Evolutionary conservation across 2,113 vertebrate species (phyloP), one percentile per base, ranked within the genome.

Genomic region (Gymnocephalus cernua): DNA sequence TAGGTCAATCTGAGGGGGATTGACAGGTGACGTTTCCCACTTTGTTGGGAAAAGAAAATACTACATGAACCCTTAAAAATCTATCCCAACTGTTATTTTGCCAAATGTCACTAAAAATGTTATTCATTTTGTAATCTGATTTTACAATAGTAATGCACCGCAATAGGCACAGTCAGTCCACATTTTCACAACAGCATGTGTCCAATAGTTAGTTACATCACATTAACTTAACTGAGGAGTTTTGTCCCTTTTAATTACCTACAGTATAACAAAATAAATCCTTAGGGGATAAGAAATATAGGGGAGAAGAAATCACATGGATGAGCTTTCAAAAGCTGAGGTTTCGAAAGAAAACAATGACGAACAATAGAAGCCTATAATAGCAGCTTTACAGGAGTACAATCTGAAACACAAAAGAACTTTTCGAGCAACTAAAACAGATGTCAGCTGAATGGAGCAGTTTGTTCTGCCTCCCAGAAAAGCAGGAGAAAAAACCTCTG

Each of bases 401-500:
- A 27, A 21, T 50, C 27, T 77, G 32, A 53, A 74, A 77, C 74
- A 84, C 77, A 84, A 87, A 80, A 72, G 68, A 78, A 29, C 41
- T 18, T 61, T 67, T 77, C 25, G 0, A 44, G 44, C 35, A 38
- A 65, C 41, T 48, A 44, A 78, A 78, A 54, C 77, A 78, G 67
- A 77, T 80, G 77, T 77, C 50, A 51, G 64, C 32, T 45, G 45
- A 78, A 87, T n/a, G 25, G 38, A 81, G 63, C 35, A 18, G 32
- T 38, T 78, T 47, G 32, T 48, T 74, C 15, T 73, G 44, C 29
- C 50, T 21, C 27, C n/a, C 11, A 21, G 35, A 38, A 13, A 41
- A 51, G 6, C 18, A 32, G 7, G 25, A 76, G 13, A 21, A 64
- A 61, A 58, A 56, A 29, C 11, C 51, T 58, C 18, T n/a, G 18